Percentiles rank a stretch among this genome's conserved stretches.
Evolutionary conservation across 2,888 invertebrate species (phyloP).

Genomic region (Augochlorella aurata): DNA sequence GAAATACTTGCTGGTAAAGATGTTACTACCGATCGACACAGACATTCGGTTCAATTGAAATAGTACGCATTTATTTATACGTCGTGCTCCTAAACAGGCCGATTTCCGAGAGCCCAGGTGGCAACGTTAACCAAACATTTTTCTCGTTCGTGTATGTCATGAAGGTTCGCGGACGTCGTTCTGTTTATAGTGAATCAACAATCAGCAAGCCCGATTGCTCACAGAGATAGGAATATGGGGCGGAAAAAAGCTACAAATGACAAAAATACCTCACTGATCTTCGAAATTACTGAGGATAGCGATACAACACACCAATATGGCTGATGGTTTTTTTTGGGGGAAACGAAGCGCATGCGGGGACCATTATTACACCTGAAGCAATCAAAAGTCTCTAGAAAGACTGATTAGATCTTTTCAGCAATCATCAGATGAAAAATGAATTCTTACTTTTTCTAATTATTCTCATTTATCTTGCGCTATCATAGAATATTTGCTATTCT

Average conservation of each 20-base stretch:
- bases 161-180: conserved; percentile 27
- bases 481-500: not conserved
- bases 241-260: conserved; percentile 25
- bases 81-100: conserved; percentile 66
- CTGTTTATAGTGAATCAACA: conserved; percentile 9
- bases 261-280: conserved; percentile 80
- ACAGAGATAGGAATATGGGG: not conserved
- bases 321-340: conserved; percentile 78
- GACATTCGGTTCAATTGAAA: conserved; percentile 22
- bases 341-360: conserved; percentile 76
- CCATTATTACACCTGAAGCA: conserved; percentile 49
- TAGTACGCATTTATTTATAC: conserved; percentile 57
- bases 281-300: conserved; percentile 80
- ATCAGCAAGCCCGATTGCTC: conserved; percentile 25
- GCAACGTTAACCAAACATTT: conserved; percentile 82
- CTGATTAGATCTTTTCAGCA: conserved; percentile 2
- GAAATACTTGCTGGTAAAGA: not conserved
- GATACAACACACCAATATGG: conserved; percentile 83
- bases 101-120: conserved; percentile 79
- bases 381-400: conserved; percentile 65
- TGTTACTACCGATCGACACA: conserved; percentile 10
- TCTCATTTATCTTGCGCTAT: no score
- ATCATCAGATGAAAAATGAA: not conserved
- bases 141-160: conserved; percentile 67
- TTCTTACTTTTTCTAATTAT: no score